Base-by-base conservation (phyloP, 2,113 vertebrate genomes). In the Chaetodon auriga region DNA sequence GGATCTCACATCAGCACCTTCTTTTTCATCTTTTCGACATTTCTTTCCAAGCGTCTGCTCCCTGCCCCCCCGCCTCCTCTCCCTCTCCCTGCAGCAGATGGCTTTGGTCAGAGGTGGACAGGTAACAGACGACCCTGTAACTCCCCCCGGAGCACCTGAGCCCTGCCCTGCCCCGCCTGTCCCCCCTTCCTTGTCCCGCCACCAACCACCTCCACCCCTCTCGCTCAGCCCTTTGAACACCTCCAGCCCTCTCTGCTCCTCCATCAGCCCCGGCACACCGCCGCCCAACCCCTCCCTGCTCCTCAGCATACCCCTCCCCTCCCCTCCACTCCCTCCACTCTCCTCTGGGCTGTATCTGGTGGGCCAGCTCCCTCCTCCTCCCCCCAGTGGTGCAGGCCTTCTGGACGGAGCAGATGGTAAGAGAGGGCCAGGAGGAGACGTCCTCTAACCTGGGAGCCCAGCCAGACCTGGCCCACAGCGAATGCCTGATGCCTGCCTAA, bases 391-490 rank as follows among this genome's bases (percentile, higher is more conserved):
- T 87, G 88, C 83, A 74, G 70, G 90, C 95, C 94, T 95, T 96
- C 95, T 95, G 95, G 93, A 92, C 75, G 19, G 89, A 95, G 93
- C 95, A 96, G 95, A 95, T 96, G 95, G 95, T 91, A 82, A 78
- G 88, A 94, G 86, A 83, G 86, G 90, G 90, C 94, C 92, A 89
- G 91, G 92, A 93, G 94, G 93, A 94, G 92, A 95, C 86, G 94
- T 95, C 95, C 95, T 96, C 93, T 95, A 95, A 94, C 94, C 94
- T 92, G 94, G 95, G 94, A 95, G 77, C 87, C 65, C 19, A 63
- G 94, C 94, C 95, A 95, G 93, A 93, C 90, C 81, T 87, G 93
- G 92, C 91, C 89, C 84, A 88, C 81, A 80, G 86, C 41, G 43
- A 72, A 84, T 70, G 89, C 82, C 85, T 92, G 76, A 89, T 91